Percentiles rank a stretch among this genome's conserved stretches.
These are phyloP conservation scores for Dasyprocta punctata DNA, from an alignment of 2,113 vertebrate genomes.

Conservation along the genomic window DNA sequence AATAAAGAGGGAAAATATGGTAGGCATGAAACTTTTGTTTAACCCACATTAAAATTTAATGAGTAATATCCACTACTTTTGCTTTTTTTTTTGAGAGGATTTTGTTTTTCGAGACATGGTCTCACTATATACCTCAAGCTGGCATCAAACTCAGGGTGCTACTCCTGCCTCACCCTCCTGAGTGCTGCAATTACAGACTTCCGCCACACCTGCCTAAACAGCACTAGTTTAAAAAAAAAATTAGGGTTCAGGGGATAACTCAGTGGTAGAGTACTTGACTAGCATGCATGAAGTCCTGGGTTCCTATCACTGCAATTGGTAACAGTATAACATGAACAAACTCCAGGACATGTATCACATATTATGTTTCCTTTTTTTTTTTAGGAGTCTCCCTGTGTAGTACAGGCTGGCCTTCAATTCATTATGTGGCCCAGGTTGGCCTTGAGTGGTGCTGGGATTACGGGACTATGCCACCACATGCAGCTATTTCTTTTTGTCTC, in stretches of 20 bases:
- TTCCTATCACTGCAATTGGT: background rate
- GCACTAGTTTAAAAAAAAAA: background rate
- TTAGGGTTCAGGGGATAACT: background rate
- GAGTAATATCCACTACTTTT: background rate
- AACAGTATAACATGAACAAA: background rate
- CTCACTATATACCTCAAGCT: too few relatives aligned
- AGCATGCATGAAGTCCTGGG: background rate
- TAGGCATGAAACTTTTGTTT: background rate
- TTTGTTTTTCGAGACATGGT: too few relatives aligned
- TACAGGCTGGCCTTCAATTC: background rate
- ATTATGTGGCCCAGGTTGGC: background rate
- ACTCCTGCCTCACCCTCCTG: too few relatives aligned
- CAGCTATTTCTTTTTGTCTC: background rate
- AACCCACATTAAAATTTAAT: background rate
- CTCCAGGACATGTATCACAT: background rate
- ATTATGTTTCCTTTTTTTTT: background rate
- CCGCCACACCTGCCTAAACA: background rate
- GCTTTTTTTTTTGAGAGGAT: too few relatives aligned
- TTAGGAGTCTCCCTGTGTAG: background rate
- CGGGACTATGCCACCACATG: background rate
- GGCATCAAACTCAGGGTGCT: too few relatives aligned
- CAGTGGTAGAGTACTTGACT: background rate
- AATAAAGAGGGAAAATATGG: background rate
- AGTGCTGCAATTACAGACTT: background rate
- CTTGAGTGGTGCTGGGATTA: background rate